phyloP scores from a whole-genome alignment of 2,113 vertebrate genomes.

The Eidolon helvum region DNA sequence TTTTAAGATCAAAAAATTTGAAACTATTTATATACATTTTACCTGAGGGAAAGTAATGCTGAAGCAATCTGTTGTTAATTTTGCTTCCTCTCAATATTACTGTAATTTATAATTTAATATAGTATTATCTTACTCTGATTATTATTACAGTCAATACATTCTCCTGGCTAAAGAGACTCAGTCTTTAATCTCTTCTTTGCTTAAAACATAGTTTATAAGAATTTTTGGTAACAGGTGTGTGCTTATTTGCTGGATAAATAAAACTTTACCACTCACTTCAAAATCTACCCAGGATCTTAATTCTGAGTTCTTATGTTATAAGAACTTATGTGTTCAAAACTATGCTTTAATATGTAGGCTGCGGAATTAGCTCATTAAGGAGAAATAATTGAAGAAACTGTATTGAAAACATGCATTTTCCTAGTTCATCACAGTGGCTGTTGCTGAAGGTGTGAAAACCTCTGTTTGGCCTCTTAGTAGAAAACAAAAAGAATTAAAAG shows the following conservation, averaged over 20 bases:
- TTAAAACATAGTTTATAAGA: slow-evolving; percentile 2
- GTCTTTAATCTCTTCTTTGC: neutral
- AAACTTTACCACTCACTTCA: neutral
- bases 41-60: neutral
- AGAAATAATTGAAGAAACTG: slow-evolving; percentile 11
- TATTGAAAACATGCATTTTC: neutral
- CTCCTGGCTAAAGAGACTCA: neutral
- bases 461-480: neutral
- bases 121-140: neutral
- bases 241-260: neutral
- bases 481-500: neutral
- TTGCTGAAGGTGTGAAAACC: neutral
- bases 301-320: neutral
- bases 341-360: neutral
- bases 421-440: neutral
- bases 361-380: neutral
- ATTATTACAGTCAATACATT: neutral
- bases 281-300: neutral
- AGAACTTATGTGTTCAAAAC: neutral
- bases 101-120: slow-evolving; percentile 27
- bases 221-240: neutral
- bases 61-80: neutral
- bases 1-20: neutral
- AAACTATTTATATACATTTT: neutral
- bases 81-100: neutral